Conservation (phyloP, 2,888 invertebrate genomes). For the Pteria penguin region DNA sequence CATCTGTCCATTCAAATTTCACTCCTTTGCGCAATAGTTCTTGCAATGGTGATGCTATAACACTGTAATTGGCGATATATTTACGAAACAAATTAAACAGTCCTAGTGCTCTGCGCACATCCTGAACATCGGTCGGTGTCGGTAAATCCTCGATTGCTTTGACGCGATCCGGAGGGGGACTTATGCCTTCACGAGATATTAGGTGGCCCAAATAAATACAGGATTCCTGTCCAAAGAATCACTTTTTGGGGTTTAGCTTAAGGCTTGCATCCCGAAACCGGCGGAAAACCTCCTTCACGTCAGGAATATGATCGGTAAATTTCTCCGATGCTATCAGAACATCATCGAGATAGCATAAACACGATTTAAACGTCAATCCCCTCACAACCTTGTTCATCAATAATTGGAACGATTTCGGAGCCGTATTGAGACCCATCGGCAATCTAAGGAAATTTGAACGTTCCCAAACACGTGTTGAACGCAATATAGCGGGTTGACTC, state of each 20-base stretch:
- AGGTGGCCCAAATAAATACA: constrained; percentile 29
- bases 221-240: constrained; percentile 21
- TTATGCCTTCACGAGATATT: constrained; percentile 11
- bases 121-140: constrained; percentile 30
- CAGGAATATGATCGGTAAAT: neutral
- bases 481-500: constrained; percentile 17
- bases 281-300: constrained; percentile 14
- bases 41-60: neutral
- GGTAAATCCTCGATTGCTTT: constrained; percentile 1
- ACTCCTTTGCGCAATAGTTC: neutral
- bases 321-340: neutral
- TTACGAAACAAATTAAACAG: constrained; percentile 56
- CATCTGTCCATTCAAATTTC: neutral
- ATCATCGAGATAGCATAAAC: neutral
- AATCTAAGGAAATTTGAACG: constrained; percentile 4
- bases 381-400: constrained; percentile 12
- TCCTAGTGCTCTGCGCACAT: constrained; percentile 43
- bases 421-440: neutral
- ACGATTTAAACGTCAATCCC: too few species aligned
- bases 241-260: constrained; percentile 28
- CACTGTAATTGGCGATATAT: constrained; percentile 6
- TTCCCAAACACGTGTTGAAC: constrained; percentile 16
- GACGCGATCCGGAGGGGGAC: neutral
- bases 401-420: constrained; percentile 15
- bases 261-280: constrained; percentile 26